Evolutionary conservation across 2,888 invertebrate species (phyloP), one percentile per base, ranked within the genome.

Genomic region (Entomobrya proxima): DNA sequence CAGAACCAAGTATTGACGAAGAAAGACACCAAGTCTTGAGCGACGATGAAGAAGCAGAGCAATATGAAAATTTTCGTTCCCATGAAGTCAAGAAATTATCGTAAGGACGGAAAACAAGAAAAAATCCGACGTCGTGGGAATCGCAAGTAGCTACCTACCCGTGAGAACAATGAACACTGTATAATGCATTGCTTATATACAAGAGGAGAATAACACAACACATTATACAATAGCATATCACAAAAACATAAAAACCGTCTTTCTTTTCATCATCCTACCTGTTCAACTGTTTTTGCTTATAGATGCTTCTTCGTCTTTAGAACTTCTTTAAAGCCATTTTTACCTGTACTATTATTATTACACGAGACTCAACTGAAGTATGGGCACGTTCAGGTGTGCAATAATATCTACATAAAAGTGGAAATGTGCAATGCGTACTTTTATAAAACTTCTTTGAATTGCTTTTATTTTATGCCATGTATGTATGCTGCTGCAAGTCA

Each of bases 31-130:
- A n/a, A n/a, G n/a, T n/a, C n/a, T n/a, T n/a, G n/a, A n/a, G n/a
- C n/a, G n/a, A n/a, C n/a, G 30, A 27, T 30, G 44, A 69, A 55
- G 52, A 64, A 72, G 50, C 40, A 79, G 87, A 89, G 86, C 88
- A 87, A 89, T 89, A 89, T 89, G 89, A 89, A 89, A 88, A 89
- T 88, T 88, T 69, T 82, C 64, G 86, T 90, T 90, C 90, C 90
- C 90, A 90, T 90, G 90, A 89, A 90, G 90, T 86, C 87, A 88
- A 88, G 90, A 88, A 88, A 89, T 89, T 89, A 89, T 89, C 88
- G 88, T 88, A 88, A 89, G 89, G 88, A 89, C 88, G 89, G 88
- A 88, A 88, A 88, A 88, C 87, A 89, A 88, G 87, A 86, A 82
- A 81, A 80, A 85, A 84, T 80, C 52, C 77, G 88, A 88, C 88